Percentiles rank a stretch among this genome's conserved stretches.
Conservation (phyloP, 2,113 vertebrate species). For the Boulengeromyrus knoepffleri region DNA sequence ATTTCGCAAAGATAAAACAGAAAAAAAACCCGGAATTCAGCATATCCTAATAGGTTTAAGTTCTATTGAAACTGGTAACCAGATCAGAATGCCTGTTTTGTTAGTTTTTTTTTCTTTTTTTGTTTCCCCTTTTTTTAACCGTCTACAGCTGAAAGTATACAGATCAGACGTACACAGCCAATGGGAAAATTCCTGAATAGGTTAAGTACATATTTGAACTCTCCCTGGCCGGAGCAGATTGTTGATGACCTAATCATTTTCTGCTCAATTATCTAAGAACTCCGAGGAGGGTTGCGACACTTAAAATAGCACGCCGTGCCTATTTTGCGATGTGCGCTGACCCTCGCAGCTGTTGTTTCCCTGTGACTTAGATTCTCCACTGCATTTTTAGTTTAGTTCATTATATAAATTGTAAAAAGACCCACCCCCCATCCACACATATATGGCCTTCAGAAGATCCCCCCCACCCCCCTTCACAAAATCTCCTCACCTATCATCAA, state of each 20-base stretch:
- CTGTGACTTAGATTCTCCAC: slow-evolving; percentile 68
- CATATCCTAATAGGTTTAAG: slow-evolving; percentile 93
- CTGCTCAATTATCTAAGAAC: slow-evolving; percentile 99
- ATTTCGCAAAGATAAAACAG: slow-evolving; percentile 76
- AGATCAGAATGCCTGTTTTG: slow-evolving; percentile 89
- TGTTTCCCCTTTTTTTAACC: slow-evolving; percentile 55
- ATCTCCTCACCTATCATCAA: slow-evolving; percentile 59
- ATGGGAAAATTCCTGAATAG: slow-evolving; percentile 96
- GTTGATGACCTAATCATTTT: slow-evolving; percentile 99
- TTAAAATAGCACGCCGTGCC: slow-evolving; percentile 79
- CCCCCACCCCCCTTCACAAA: slow-evolving; percentile 26
- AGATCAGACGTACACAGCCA: slow-evolving; percentile 81
- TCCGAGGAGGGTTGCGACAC: slow-evolving; percentile 64
- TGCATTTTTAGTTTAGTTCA: slow-evolving; percentile 76
- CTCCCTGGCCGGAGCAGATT: slow-evolving; percentile 91
- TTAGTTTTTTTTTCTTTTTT: slow-evolving; percentile 56
- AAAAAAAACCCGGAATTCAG: slow-evolving; percentile 72
- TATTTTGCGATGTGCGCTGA: slow-evolving; percentile 61
- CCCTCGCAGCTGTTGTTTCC: slow-evolving; percentile 72
- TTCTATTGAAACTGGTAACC: slow-evolving; percentile 86
- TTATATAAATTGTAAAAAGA: slow-evolving; percentile 73
- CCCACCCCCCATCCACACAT: slow-evolving; percentile 56
- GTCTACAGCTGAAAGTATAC: slow-evolving; percentile 77
- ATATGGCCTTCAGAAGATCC: background rate
- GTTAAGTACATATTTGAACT: slow-evolving; percentile 99